phyloP scores from a whole-genome alignment of 2,888 invertebrate genomes.

The Cactoblastis cactorum region DNA sequence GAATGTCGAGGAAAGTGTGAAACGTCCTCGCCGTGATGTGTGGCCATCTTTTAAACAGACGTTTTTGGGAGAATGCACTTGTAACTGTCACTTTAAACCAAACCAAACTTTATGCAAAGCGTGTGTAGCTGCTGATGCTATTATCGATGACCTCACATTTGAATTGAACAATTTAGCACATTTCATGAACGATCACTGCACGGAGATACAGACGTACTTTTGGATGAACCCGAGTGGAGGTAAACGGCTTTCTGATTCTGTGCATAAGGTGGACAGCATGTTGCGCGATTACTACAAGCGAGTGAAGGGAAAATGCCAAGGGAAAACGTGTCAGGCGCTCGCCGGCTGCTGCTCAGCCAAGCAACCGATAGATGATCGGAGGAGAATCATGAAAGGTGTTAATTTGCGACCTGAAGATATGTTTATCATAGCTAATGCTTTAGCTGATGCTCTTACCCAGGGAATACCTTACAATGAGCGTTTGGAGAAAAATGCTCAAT shows the following conservation, averaged over 20 bases:
- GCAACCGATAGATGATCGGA: slow-evolving; percentile 25
- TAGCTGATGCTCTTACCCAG: neutral
- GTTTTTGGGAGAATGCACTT: slow-evolving; percentile 52
- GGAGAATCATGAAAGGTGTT: slow-evolving; percentile 20
- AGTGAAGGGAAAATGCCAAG: slow-evolving; percentile 55
- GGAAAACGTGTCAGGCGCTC: slow-evolving; percentile 48
- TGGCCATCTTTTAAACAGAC: slow-evolving; percentile 45
- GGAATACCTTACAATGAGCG: neutral
- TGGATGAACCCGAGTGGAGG: slow-evolving; percentile 61
- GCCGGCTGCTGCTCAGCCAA: slow-evolving; percentile 46
- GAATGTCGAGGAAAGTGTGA: neutral
- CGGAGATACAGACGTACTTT: slow-evolving; percentile 63
- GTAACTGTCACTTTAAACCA: slow-evolving; percentile 49
- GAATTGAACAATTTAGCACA: slow-evolving; percentile 55
- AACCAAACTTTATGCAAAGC: slow-evolving; percentile 54
- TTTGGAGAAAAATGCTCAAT: neutral
- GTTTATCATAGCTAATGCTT: neutral
- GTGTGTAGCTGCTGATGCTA: slow-evolving; percentile 58
- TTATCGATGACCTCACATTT: slow-evolving; percentile 55
- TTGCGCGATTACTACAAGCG: slow-evolving; percentile 56
- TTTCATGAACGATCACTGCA: slow-evolving; percentile 60
- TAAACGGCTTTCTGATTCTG: slow-evolving; percentile 48
- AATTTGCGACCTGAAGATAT: slow-evolving; percentile 4
- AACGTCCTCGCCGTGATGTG: slow-evolving; percentile 30
- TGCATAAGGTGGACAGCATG: slow-evolving; percentile 48